A percentile compares a stretch with the other conserved stretches of the same genome.
Evolutionary conservation across 2,113 vertebrate genomes (phyloP).

Genomic region (Gymnogyps californianus): DNA sequence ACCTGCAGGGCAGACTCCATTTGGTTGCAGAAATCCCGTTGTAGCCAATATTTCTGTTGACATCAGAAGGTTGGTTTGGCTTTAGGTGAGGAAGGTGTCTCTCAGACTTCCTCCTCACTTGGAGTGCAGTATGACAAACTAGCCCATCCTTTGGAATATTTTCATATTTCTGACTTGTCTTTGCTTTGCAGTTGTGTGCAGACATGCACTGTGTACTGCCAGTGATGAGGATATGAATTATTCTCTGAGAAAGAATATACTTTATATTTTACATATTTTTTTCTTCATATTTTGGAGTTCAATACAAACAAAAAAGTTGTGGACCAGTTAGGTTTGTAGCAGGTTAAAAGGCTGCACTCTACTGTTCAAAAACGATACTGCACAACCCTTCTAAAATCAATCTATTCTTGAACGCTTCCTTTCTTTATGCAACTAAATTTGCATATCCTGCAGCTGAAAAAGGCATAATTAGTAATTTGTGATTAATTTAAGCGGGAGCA

Average conservation of each 20-base stretch:
- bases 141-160: background rate
- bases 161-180: background rate
- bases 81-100: background rate
- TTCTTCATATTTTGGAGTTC: background rate
- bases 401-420: constrained; percentile 16
- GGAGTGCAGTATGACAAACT: rapidly evolving
- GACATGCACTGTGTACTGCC: background rate
- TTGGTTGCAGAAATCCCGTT: background rate
- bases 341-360: constrained; percentile 19
- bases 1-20: background rate
- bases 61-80: background rate
- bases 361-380: background rate
- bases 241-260: background rate
- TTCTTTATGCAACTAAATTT: constrained; percentile 55
- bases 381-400: background rate
- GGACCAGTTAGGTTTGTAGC: background rate
- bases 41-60: background rate
- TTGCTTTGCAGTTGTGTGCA: background rate
- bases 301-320: background rate
- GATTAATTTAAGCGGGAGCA: constrained; percentile 68
- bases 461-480: constrained; percentile 73
- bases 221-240: background rate
- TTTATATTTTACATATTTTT: background rate
- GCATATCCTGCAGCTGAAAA: constrained; percentile 66
- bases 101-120: background rate